A percentile compares a stretch with the other conserved stretches of the same genome.
These are phyloP conservation scores for Drosophila sechellia DNA, from an alignment of 1,140 invertebrate genomes.

Conservation along the genomic window DNA sequence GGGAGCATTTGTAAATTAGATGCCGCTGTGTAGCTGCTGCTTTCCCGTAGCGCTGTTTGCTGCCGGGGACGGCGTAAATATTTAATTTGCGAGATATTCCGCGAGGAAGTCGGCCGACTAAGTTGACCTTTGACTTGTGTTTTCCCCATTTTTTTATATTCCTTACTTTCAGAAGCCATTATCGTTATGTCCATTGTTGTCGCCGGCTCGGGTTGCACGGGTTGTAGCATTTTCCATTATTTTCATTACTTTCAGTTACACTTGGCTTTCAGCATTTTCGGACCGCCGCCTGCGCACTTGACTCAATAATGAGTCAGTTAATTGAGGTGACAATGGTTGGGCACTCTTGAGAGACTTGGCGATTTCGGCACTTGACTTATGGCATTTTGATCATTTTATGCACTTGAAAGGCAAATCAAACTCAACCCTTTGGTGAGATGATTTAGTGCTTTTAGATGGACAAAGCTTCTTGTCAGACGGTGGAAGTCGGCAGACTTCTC, in stretches of 20 bases:
- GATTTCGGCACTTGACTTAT: constrained; percentile 54
- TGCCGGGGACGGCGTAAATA: constrained; percentile 70
- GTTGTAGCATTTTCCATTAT: constrained; percentile 35
- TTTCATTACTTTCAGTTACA: constrained; percentile 47
- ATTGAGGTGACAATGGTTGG: constrained; percentile 77
- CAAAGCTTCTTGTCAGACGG: background rate
- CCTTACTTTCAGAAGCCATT: constrained; percentile 49
- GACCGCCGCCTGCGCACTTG: constrained; percentile 45
- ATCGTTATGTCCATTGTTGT: constrained; percentile 58
- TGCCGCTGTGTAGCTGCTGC: constrained; percentile 45
- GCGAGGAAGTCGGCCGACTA: constrained; percentile 54
- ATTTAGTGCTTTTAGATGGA: constrained; percentile 61
- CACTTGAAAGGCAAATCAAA: constrained; percentile 33
- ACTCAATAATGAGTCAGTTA: constrained; percentile 78
- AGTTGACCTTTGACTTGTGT: constrained; percentile 66
- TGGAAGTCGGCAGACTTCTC: background rate
- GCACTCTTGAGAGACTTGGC: constrained; percentile 37
- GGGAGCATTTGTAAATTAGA: constrained; percentile 81
- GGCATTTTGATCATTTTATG: constrained; percentile 77
- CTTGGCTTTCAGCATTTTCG: constrained; percentile 26
- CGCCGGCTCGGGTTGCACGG: constrained; percentile 9
- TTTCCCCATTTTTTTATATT: constrained; percentile 28
- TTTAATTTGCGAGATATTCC: constrained; percentile 78
- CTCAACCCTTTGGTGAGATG: constrained; percentile 42
- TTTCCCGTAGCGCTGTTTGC: constrained; percentile 30